Evolutionary conservation across 30 jellyfish, hydroid and myxozoan genomes (phyloP).

Genomic region (Aurelia sp.): DNA sequence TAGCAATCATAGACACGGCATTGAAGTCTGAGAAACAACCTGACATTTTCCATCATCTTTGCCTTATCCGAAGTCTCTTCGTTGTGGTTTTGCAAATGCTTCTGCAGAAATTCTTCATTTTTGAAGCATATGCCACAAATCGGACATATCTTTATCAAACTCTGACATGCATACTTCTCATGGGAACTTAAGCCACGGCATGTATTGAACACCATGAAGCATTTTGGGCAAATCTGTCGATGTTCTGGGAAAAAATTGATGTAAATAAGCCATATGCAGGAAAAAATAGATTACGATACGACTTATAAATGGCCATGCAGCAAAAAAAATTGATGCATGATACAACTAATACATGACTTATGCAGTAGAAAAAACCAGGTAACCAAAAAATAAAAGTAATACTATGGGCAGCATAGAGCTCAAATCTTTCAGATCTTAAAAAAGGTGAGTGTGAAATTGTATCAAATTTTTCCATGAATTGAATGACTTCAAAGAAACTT

Average conservation of each 20-base stretch:
- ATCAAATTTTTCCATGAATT: no score
- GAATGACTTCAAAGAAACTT: no score
- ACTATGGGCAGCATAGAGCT: no score
- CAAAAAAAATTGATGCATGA: background rate
- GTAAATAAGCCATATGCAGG: background rate
- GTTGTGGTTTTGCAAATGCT: no score
- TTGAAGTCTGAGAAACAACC: no score
- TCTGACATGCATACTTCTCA: background rate
- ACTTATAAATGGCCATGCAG: background rate
- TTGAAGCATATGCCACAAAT: constrained; percentile 8
- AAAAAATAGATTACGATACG: background rate
- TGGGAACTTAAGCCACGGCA: background rate
- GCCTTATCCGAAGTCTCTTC: no score
- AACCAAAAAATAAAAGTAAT: no score
- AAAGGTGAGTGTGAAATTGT: no score
- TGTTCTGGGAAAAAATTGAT: background rate
- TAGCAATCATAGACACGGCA: background rate
- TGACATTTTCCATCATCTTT: no score
- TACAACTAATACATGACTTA: background rate
- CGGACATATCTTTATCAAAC: background rate
- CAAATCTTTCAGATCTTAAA: no score
- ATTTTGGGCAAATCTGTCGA: constrained; percentile 31
- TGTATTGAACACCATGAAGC: constrained; percentile 12
- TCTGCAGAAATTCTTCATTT: background rate
- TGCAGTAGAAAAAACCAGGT: no score